Evolutionary conservation across 2,797 vertebrate genomes (phyloP).

Genomic region (Astyanax mexicanus): DNA sequence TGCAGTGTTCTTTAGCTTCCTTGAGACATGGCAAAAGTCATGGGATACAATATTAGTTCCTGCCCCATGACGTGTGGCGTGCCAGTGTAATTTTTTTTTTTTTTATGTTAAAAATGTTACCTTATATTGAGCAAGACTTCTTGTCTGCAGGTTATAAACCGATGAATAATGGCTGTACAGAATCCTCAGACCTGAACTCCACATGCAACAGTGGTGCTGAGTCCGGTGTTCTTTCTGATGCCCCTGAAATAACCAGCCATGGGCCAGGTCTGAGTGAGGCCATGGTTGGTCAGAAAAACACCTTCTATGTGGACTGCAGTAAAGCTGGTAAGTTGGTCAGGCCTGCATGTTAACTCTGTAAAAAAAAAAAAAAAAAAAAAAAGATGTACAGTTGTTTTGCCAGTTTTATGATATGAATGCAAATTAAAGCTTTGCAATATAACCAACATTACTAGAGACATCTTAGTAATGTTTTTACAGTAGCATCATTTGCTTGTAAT

Average conservation of each 20-base stretch:
- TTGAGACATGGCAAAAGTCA: too few relatives aligned
- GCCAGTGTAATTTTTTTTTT: too few relatives aligned
- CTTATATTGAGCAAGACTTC: background rate
- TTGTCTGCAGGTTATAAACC: background rate
- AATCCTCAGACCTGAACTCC: background rate
- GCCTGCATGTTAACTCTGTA: too few relatives aligned
- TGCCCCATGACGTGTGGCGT: too few relatives aligned
- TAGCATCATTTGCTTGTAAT: too few relatives aligned
- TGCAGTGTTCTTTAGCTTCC: too few relatives aligned
- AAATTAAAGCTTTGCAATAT: too few relatives aligned
- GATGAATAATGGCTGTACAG: background rate
- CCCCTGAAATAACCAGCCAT: conserved; percentile 73
- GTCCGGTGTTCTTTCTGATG: background rate
- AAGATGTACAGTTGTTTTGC: background rate
- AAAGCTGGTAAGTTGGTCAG: background rate
- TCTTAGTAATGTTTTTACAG: background rate
- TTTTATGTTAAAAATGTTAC: too few relatives aligned
- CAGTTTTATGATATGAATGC: background rate
- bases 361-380: too few relatives aligned
- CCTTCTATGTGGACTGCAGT: conserved; percentile 79
- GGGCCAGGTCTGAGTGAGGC: conserved; percentile 78
- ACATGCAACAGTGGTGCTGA: background rate
- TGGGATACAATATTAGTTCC: too few relatives aligned
- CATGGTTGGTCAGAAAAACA: conserved; percentile 76
- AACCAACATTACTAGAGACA: background rate